A percentile compares a stretch with the other conserved stretches of the same genome.
phyloP scores from a whole-genome alignment of 2,888 invertebrate species.

The Nycteola revayana region DNA sequence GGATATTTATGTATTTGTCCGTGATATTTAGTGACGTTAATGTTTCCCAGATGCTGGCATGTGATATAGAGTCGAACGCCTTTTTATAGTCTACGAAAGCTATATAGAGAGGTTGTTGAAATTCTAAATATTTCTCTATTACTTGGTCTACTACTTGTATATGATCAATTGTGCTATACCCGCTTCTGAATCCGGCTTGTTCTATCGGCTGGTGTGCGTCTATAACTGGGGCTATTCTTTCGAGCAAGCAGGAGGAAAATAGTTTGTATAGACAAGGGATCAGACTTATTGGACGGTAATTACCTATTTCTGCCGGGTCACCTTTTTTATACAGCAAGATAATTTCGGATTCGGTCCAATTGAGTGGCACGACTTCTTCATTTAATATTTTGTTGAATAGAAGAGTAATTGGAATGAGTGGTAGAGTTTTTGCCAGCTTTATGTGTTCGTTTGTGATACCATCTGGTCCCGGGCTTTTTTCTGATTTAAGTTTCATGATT shows the following conservation, averaged over 20 bases:
- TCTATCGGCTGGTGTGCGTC: conserved; percentile 1
- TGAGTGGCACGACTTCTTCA: conserved; percentile 12
- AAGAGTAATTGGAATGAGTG: conserved; percentile 13
- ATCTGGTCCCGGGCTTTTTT: conserved; percentile 23
- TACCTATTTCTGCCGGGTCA: too few species aligned
- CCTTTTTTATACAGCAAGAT: too few species aligned
- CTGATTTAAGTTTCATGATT: conserved; percentile 15
- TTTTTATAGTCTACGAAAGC: conserved; percentile 1
- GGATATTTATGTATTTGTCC: background rate
- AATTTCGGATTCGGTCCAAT: conserved; percentile 24
- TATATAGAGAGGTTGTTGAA: background rate
- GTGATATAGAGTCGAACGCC: background rate
- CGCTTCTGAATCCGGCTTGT: conserved; percentile 3
- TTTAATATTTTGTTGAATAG: conserved; percentile 21
- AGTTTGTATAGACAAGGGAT: conserved; percentile 10
- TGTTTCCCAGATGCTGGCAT: background rate
- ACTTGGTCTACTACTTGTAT: too few species aligned
- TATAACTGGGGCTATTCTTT: too few species aligned
- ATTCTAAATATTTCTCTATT: conserved; percentile 2
- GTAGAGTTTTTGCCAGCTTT: conserved; percentile 11
- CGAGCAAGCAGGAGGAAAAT: conserved; percentile 6
- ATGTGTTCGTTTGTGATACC: conserved; percentile 23
- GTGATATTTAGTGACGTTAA: background rate
- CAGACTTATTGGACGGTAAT: conserved; percentile 19
- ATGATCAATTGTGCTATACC: too few species aligned